Evolutionary conservation across 2,888 invertebrate species (phyloP), one percentile per base, ranked within the genome.

Genomic region (Saturnia pavonia): DNA sequence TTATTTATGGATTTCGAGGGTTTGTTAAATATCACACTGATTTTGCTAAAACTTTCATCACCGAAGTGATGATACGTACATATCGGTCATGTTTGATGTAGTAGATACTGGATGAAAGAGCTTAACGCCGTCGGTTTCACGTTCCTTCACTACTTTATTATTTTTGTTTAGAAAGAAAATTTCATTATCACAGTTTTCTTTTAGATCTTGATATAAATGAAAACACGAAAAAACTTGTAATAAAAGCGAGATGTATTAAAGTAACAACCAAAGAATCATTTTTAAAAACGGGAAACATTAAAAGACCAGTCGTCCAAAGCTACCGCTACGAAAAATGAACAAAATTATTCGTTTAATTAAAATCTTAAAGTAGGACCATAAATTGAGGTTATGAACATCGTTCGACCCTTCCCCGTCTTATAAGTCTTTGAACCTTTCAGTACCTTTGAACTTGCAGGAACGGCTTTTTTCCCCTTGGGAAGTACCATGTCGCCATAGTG

Each of bases 271-370:
- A 27, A 27, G 57, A 60, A 60, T 60, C 57, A 60, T 60, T 27
- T 65, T 40, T 34, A 27, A 65, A n/a, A 40, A 40, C 65, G 40
- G 57, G 14, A 40, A 65, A 65, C 40, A 65, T 40, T n/a, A 65
- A 40, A 65, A 65, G 65, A 65, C n/a, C 34, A 65, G 40, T 65
- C 40, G 19, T 7, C 40, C 12, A 40, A 65, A 40, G 40, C 12
- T n/a, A 40, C 19, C 40, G 65, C 19, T 19, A 14, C 19, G 65
- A 65, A 40, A 60, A 65, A 65, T 65, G 65, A 40, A 65, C 40
- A 65, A 40, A 65, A 65, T 65, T 65, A 40, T 65, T 34, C 40
- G 65, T 65, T 65, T 65, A 65, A 65, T 65, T 65, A 65, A 65
- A 65, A 65, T 65, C 40, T 65, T 34, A 40, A 40, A 40, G 40